Base-by-base conservation (phyloP, 2,888 invertebrate species). In the Raillietiella orientalis region DNA sequence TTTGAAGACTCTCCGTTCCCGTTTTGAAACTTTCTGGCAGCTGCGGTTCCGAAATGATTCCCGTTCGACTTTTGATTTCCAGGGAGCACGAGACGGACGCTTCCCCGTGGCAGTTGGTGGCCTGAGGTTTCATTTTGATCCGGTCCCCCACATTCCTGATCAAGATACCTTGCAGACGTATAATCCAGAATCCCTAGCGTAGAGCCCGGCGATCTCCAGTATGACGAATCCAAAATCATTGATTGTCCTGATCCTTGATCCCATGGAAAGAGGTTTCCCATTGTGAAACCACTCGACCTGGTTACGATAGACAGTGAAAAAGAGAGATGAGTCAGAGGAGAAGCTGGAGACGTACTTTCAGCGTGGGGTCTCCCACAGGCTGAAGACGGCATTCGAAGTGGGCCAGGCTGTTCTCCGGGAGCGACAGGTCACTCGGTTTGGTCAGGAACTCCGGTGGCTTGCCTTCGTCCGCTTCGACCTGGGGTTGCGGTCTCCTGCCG, bases 221-320 rank as follows among this genome's bases (percentile, higher is more conserved):
- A 90, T 84, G 4, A 90, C 87, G 44, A 79, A 87, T 28, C 93
- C 90, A 49, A 93, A 90, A 44, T 93, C 90, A 40, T 82, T 77
- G 36, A 84, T 79, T 1, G 87, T 84, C 48, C 87, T 87, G 35
- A 84, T 69, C 41, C 84, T 62, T 4, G 77, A 77, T 31, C 82
- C 77, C 29, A 75, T 69, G 45, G 71, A 59, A 31, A 93, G 58
- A 3, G 82, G 66, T 46, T 82, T 72, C 22, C 84, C 90, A 44
- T 96, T 84, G 41, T 84, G 84, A 62, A 63, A 90, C 90, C 90
- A 93, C 49, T 90, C 87, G 8, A 84, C 77, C 35, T 22, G 11
- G 13, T 9, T 6, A 22, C 6, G 11, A 22, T 19, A 30, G 16
- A 5, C 49, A 42, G 24, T 39, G n/a, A n/a, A n/a, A n/a, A n/a